Evolutionary conservation across 1,140 invertebrate genomes (phyloP).

Genomic region (Prorops nasuta): DNA sequence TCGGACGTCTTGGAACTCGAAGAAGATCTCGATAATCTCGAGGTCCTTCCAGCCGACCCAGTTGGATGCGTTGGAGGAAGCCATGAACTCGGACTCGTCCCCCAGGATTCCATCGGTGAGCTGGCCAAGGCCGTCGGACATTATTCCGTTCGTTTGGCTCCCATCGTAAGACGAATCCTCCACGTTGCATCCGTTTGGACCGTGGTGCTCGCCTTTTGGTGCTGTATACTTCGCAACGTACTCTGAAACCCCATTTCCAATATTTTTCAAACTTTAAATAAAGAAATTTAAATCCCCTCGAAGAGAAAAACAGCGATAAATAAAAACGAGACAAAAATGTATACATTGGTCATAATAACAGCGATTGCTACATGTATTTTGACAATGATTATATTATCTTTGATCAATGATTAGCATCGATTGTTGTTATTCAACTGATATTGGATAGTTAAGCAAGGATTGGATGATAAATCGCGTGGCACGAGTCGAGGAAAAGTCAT

Average conservation of each 20-base stretch:
- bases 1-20: slow-evolving; percentile 75
- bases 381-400: no score
- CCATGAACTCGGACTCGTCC: slow-evolving; percentile 32
- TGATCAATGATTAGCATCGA: no score
- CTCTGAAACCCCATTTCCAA: slow-evolving; percentile 38
- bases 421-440: no score
- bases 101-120: slow-evolving; percentile 67
- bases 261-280: no score
- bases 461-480: no score
- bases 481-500: no score
- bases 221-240: slow-evolving; percentile 67
- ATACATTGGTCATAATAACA: no score
- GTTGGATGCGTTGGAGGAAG: slow-evolving; percentile 26
- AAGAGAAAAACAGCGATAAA: no score
- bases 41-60: slow-evolving; percentile 89
- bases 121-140: slow-evolving; percentile 77
- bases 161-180: slow-evolving; percentile 93
- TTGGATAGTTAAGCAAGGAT: no score
- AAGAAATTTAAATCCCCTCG: no score
- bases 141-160: slow-evolving; percentile 62
- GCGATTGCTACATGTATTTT: no score
- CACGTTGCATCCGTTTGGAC: slow-evolving; percentile 73
- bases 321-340: no score
- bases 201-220: slow-evolving; percentile 57
- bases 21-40: slow-evolving; percentile 66